These are phyloP conservation scores for Suncus etruscus DNA, from an alignment of 2,113 vertebrate genomes.

Conservation along the genomic window DNA sequence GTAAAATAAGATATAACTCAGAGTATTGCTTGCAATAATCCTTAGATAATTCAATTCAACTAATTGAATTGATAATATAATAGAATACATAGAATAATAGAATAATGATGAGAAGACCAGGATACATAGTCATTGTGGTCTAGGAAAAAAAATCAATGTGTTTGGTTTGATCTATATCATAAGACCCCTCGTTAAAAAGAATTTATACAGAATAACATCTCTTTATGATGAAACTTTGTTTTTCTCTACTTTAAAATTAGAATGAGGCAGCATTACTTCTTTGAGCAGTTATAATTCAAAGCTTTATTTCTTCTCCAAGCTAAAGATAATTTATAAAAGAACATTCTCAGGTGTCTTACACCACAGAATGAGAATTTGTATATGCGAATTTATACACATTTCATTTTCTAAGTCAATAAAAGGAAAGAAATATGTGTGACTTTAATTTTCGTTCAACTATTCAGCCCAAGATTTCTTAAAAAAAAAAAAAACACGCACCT, in stretches of 20 bases:
- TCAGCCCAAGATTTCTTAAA: neutral
- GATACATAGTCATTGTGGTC: neutral
- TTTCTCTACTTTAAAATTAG: slow-evolving; percentile 23
- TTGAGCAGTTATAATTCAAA: neutral
- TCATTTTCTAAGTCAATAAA: neutral
- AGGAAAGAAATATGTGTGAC: neutral
- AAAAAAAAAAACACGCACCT: neutral
- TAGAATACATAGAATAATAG: neutral
- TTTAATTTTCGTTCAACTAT: slow-evolving; percentile 39
- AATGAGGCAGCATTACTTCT: neutral
- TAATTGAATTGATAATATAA: too few relatives aligned
- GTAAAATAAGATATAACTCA: neutral
- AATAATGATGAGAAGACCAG: neutral
- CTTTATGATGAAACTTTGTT: neutral
- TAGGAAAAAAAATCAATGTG: neutral
- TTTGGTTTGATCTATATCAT: slow-evolving; percentile 12
- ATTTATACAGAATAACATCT: neutral
- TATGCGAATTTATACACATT: neutral
- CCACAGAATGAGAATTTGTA: neutral
- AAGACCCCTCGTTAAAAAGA: neutral
- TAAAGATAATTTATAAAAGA: neutral
- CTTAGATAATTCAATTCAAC: too few relatives aligned
- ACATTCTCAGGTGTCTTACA: neutral
- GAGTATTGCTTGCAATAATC: too few relatives aligned
- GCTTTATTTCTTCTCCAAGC: too few relatives aligned